Conservation (phyloP, 2,113 vertebrate genomes). For the Stegostoma tigrinum region DNA sequence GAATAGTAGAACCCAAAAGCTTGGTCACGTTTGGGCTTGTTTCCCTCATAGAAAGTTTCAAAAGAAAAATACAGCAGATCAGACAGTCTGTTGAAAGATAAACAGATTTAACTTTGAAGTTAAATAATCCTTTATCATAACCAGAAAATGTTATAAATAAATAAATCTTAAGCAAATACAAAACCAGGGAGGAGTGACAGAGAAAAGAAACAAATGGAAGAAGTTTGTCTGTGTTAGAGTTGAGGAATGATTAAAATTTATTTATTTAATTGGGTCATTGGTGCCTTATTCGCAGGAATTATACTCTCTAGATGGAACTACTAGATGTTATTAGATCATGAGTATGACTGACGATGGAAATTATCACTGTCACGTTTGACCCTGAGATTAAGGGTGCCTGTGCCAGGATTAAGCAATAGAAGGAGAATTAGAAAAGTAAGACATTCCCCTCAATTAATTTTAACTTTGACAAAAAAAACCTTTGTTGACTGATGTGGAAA, state of each 20-base stretch:
- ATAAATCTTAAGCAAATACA: not conserved
- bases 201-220: not conserved
- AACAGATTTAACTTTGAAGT: not conserved
- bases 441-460: not conserved
- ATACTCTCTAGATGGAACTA: not conserved
- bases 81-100: not conserved
- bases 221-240: not conserved
- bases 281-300: not conserved
- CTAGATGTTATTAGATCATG: not conserved
- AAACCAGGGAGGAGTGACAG: not conserved
- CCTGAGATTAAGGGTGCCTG: not conserved
- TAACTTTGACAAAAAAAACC: not conserved
- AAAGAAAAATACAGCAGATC: not conserved
- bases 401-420: not conserved
- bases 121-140: not conserved
- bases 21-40: not conserved
- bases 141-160: not conserved
- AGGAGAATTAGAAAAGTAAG: not conserved
- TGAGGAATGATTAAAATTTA: not conserved
- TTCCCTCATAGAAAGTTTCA: not conserved
- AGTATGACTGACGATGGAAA: not conserved
- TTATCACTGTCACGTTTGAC: not conserved
- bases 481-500: not conserved
- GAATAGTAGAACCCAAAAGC: not conserved
- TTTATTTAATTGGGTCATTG: not conserved